Evolutionary conservation across 2,113 vertebrate species (phyloP).

Genomic region (Thomomys bottae): DNA sequence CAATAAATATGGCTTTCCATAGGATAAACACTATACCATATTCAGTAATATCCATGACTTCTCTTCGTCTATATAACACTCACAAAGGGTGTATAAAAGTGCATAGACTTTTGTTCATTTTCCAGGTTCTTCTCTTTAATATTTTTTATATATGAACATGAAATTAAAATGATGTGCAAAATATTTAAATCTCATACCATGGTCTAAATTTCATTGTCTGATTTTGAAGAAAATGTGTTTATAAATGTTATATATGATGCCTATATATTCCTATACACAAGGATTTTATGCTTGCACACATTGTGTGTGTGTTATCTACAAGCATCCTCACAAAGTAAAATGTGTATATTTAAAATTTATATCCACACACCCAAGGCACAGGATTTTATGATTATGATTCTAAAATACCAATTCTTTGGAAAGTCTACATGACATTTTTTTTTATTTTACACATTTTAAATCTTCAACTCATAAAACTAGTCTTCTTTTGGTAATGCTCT

Average conservation of each 20-base stretch:
- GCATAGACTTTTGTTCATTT: not conserved
- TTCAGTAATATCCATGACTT: not conserved
- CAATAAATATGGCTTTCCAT: not conserved
- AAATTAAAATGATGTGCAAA: not conserved
- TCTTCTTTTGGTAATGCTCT: constrained; percentile 4
- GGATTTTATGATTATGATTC: not conserved
- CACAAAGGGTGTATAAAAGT: not conserved
- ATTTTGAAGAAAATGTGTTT: not conserved
- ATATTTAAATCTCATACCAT: not conserved
- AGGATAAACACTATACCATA: not conserved
- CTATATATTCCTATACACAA: no score
- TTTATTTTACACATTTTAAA: constrained; percentile 14
- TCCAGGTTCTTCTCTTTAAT: not conserved
- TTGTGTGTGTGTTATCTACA: no score
- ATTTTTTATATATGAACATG: not conserved
- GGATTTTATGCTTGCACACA: no score
- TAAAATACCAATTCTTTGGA: not conserved
- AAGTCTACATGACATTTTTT: not conserved
- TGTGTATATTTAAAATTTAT: not conserved
- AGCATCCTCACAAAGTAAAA: no score
- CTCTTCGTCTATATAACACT: not conserved
- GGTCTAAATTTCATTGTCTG: not conserved
- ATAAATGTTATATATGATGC: no score
- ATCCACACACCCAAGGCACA: no score
- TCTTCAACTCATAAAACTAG: not conserved